These are phyloP conservation scores for Urocynchramus pylzowi DNA, from an alignment of 2,113 vertebrate genomes.

Conservation along the genomic window DNA sequence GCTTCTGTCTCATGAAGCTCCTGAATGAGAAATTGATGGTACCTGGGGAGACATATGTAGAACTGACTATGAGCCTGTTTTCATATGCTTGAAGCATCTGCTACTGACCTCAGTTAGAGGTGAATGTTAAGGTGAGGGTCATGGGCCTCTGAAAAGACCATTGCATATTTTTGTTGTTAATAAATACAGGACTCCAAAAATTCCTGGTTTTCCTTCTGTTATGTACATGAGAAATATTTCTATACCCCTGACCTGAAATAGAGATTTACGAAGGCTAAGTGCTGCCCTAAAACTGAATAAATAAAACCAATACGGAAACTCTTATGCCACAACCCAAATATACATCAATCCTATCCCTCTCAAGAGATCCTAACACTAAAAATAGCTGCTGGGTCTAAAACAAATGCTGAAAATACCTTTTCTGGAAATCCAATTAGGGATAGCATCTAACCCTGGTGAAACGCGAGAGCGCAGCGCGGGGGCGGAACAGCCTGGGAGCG, in stretches of 20 bases:
- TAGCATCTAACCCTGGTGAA: neutral
- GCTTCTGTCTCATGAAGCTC: neutral
- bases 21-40: neutral
- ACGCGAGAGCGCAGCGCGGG: neutral
- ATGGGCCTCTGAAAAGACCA: neutral
- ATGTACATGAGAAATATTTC: neutral
- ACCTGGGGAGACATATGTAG: neutral
- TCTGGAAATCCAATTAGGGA: slow-evolving; percentile 4
- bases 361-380: neutral
- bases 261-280: neutral
- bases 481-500: neutral
- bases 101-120: neutral
- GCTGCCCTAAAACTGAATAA: neutral
- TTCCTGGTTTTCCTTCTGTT: neutral
- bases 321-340: neutral
- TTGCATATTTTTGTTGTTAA: neutral
- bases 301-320: neutral
- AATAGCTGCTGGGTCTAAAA: neutral
- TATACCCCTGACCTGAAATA: neutral
- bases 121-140: neutral
- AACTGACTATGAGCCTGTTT: neutral
- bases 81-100: neutral
- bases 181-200: neutral
- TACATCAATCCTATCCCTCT: neutral
- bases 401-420: slow-evolving; percentile 22